Percentiles rank a stretch among this genome's conserved stretches.
Conservation (phyloP, 2,113 vertebrate species). For the Eudyptes chrysolophus region DNA sequence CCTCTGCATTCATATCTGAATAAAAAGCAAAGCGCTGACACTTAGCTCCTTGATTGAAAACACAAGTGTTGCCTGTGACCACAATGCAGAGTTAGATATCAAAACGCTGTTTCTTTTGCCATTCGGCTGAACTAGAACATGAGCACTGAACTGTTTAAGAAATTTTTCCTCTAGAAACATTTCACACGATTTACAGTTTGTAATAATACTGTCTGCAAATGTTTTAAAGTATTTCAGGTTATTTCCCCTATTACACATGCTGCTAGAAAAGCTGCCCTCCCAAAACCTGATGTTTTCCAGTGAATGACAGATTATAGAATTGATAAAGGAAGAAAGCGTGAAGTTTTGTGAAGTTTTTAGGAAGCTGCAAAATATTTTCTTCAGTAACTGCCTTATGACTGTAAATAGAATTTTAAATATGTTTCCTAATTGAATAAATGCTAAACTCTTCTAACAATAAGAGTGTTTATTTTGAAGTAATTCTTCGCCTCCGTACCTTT, state of each 20-base stretch:
- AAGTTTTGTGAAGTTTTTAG: neutral
- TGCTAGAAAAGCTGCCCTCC: neutral
- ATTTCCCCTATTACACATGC: neutral
- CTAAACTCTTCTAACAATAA: neutral
- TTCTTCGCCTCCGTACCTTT: neutral
- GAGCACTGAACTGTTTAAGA: neutral
- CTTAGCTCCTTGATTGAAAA: constrained; percentile 38
- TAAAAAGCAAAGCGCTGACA: constrained; percentile 37
- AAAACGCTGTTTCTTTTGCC: neutral
- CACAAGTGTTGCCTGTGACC: neutral
- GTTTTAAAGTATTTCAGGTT: neutral
- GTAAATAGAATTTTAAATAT: neutral
- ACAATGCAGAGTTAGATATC: neutral
- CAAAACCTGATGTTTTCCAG: neutral
- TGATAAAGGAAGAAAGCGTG: neutral
- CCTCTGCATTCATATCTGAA: constrained; percentile 9
- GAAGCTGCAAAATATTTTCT: neutral
- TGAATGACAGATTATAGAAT: neutral
- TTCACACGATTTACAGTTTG: neutral
- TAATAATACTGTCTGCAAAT: neutral
- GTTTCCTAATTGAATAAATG: neutral
- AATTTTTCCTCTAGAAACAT: neutral
- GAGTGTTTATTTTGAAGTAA: neutral
- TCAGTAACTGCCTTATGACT: neutral
- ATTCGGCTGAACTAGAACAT: neutral